phyloP scores from a whole-genome alignment of 2,888 invertebrate species.

The Tenthredo distinguenda region DNA sequence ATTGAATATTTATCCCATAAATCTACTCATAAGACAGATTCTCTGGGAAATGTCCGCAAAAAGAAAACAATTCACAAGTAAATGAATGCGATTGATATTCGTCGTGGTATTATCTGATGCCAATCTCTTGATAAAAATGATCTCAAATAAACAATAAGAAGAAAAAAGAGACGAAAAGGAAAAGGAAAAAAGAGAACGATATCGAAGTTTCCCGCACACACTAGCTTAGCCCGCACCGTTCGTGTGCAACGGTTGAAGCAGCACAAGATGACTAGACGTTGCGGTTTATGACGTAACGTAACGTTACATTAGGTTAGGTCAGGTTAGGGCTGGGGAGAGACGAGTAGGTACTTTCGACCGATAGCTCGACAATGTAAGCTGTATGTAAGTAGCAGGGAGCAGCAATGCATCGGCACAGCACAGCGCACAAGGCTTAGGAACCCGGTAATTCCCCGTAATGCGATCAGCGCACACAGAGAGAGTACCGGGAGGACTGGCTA shows the following conservation, averaged over 20 bases:
- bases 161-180: neutral
- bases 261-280: slow-evolving; percentile 42
- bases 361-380: slow-evolving; percentile 46
- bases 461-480: slow-evolving; percentile 69
- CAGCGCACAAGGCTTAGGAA: slow-evolving; percentile 71
- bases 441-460: slow-evolving; percentile 76
- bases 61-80: no score
- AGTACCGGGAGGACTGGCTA: neutral
- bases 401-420: slow-evolving; percentile 57
- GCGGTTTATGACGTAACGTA: slow-evolving; percentile 29
- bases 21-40: no score
- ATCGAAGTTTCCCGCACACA: neutral
- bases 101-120: no score
- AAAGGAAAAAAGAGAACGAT: neutral
- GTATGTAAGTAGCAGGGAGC: slow-evolving; percentile 51
- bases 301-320: slow-evolving; percentile 13
- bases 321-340: slow-evolving; percentile 18
- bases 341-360: slow-evolving; percentile 47
- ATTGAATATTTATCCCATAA: no score
- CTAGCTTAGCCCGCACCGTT: neutral
- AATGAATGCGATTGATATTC: no score
- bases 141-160: no score
- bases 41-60: no score
- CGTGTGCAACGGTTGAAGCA: slow-evolving; percentile 8
- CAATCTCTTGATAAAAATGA: no score